A percentile compares a stretch with the other conserved stretches of the same genome.
phyloP scores from a whole-genome alignment of 1,140 invertebrate species.

The Vanessa tameamea region DNA sequence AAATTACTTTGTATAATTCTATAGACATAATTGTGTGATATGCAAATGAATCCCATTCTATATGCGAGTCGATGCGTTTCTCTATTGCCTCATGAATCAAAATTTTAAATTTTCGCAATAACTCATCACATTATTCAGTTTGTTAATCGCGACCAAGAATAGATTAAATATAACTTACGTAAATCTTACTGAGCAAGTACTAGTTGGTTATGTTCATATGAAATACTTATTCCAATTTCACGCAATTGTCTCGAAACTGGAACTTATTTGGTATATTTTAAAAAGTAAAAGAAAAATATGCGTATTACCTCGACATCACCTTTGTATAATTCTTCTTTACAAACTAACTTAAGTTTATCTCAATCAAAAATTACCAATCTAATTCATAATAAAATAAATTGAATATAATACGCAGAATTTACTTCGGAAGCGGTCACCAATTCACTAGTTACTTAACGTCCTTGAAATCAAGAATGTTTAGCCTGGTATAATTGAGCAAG shows the following conservation, averaged over 20 bases:
- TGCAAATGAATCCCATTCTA: constrained; percentile 4
- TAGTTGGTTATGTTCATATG: not conserved
- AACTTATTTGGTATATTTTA: not conserved
- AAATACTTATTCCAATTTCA: not conserved
- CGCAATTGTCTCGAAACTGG: not conserved
- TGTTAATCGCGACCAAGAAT: constrained; percentile 19
- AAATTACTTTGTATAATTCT: constrained; percentile 7
- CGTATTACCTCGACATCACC: no score
- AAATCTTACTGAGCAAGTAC: constrained; percentile 8
- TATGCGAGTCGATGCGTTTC: constrained; percentile 7
- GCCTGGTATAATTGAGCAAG: constrained; percentile 60
- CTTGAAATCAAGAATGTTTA: constrained; percentile 54
- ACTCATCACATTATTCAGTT: constrained; percentile 32
- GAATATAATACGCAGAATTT: constrained; percentile 21
- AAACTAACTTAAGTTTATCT: not conserved
- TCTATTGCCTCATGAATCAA: constrained; percentile 26
- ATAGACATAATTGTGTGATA: constrained; percentile 8
- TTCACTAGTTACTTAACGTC: constrained; percentile 52
- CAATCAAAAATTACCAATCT: no score
- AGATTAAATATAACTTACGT: constrained; percentile 25
- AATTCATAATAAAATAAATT: not conserved
- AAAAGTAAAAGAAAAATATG: no score
- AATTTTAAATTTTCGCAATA: constrained; percentile 34
- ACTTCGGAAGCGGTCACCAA: constrained; percentile 43
- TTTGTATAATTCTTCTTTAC: not conserved